phyloP scores from a whole-genome alignment of 2,888 invertebrate genomes.

The Dichetophora obliterata region DNA sequence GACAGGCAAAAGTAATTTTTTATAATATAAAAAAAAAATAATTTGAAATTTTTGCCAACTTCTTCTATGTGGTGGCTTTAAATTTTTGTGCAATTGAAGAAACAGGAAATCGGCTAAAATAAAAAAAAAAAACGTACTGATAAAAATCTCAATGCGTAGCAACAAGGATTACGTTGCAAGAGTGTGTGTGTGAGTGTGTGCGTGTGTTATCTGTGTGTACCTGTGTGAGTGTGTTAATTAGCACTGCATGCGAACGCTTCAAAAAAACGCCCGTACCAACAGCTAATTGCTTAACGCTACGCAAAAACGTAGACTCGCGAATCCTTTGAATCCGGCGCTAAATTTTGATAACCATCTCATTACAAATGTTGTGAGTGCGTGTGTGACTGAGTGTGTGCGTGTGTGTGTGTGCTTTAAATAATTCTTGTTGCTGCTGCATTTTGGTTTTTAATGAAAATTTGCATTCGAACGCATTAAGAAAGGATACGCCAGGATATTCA shows the following conservation, averaged over 20 bases:
- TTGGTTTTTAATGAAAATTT: slow-evolving; percentile 17
- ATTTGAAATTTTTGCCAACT: background rate
- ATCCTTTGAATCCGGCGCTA: slow-evolving; percentile 2
- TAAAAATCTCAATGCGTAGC: background rate
- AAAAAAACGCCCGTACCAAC: background rate
- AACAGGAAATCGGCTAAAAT: slow-evolving; percentile 31
- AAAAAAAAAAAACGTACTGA: background rate
- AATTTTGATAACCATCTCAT: background rate
- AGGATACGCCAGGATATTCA: background rate
- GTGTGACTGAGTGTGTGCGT: background rate
- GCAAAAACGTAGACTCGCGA: background rate
- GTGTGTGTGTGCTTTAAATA: background rate
- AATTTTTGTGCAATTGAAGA: background rate
- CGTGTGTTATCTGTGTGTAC: background rate
- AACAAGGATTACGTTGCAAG: background rate
- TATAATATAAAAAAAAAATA: background rate
- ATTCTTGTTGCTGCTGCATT: slow-evolving; percentile 10
- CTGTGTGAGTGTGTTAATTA: slow-evolving; percentile 23
- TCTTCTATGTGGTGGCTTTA: no score
- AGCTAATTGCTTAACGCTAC: slow-evolving; percentile 23
- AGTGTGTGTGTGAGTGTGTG: background rate
- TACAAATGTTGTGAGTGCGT: slow-evolving; percentile 1
- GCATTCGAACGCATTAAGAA: background rate
- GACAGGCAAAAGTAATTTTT: background rate
- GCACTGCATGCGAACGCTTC: slow-evolving; percentile 22